Percentiles rank a stretch among this genome's conserved stretches.
These are phyloP conservation scores for Drosophila persimilis DNA, from an alignment of 1,140 invertebrate species.

Conservation along the genomic window DNA sequence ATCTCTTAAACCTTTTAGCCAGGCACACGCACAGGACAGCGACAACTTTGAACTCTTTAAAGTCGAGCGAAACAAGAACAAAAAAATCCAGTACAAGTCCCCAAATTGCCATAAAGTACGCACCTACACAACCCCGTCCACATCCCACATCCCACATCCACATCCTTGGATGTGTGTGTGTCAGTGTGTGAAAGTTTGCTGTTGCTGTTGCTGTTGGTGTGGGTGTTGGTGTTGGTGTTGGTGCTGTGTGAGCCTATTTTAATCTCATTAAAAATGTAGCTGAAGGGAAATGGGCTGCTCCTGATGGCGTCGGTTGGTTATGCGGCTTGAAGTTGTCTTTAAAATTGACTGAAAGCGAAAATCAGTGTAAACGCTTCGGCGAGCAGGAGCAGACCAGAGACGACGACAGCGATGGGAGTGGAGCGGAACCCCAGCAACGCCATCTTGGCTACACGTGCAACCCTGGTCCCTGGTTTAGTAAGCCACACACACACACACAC, in stretches of 20 bases:
- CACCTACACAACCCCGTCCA: constrained; percentile 45
- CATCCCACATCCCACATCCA: neutral
- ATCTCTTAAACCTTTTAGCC: constrained; percentile 68
- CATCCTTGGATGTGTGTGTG: constrained; percentile 10
- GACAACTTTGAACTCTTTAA: constrained; percentile 51
- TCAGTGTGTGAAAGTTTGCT: constrained; percentile 40
- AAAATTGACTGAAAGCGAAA: constrained; percentile 80
- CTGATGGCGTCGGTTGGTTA: constrained; percentile 59
- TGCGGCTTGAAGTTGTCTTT: constrained; percentile 78
- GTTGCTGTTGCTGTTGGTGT: constrained; percentile 3
- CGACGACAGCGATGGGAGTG: constrained; percentile 7
- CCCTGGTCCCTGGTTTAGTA: constrained; percentile 34
- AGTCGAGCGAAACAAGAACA: constrained; percentile 10
- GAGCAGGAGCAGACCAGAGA: constrained; percentile 44
- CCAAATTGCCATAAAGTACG: constrained; percentile 79
- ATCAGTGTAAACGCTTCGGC: constrained; percentile 76
- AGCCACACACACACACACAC: constrained; percentile 25
- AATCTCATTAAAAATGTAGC: constrained; percentile 81
- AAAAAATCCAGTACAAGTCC: constrained; percentile 62
- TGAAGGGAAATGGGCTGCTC: constrained; percentile 61
- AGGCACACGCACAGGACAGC: constrained; percentile 5
- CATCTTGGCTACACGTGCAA: constrained; percentile 60
- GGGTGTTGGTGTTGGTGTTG: constrained; percentile 37
- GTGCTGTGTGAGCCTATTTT: constrained; percentile 76
- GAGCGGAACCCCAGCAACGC: constrained; percentile 34